Conservation (phyloP, 2,797 vertebrate species). For the Aphelocoma californica region DNA sequence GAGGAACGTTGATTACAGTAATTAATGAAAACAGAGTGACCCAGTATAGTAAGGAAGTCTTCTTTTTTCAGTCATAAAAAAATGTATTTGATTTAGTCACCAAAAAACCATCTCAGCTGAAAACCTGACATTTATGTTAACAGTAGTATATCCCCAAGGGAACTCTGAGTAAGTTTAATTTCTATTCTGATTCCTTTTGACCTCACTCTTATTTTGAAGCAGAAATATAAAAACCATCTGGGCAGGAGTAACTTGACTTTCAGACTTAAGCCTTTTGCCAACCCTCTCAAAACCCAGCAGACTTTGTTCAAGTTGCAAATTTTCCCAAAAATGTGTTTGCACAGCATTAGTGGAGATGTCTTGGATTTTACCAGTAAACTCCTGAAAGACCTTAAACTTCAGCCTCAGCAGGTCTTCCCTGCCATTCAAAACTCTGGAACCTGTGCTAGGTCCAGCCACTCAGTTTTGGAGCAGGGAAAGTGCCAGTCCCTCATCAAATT, state of each 20-base stretch:
- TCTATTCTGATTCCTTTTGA: constrained; percentile 18
- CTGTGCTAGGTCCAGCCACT: neutral
- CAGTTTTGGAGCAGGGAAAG: neutral
- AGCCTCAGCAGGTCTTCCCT: neutral
- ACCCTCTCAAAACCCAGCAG: neutral
- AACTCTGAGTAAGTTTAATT: neutral
- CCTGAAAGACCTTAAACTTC: neutral
- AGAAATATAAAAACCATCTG: neutral
- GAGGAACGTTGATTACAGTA: neutral
- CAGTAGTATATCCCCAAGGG: neutral
- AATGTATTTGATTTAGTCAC: neutral
- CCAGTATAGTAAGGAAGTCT: neutral
- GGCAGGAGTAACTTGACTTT: neutral
- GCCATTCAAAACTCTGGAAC: neutral
- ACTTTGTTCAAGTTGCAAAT: neutral
- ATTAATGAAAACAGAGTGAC: neutral
- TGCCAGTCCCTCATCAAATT: neutral
- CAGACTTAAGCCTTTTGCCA: neutral
- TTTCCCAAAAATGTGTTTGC: neutral
- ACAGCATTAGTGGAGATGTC: neutral
- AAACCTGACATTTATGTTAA: constrained; percentile 9
- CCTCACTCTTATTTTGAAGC: neutral
- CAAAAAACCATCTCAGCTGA: neutral
- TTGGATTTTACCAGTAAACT: neutral
- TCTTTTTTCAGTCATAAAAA: neutral